phyloP scores from a whole-genome alignment of 2,797 vertebrate genomes.

The Neostethus bicornis region DNA sequence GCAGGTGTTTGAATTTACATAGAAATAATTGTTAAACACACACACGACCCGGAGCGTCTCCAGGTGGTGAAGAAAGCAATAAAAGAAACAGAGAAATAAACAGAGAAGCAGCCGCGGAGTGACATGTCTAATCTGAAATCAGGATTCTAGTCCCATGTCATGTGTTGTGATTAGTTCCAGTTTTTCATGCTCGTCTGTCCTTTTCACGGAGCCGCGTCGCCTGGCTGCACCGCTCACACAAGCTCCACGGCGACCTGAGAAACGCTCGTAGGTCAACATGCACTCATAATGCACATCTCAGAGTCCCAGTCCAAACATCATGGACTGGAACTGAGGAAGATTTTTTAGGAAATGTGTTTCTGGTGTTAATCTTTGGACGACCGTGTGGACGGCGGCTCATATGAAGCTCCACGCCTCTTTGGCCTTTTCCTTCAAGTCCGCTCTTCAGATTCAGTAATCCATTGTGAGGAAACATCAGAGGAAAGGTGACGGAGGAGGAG shows the following conservation, averaged over 20 bases:
- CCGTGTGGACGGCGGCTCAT: constrained; percentile 28
- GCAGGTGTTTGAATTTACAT: neutral
- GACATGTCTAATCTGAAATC: constrained; percentile 72
- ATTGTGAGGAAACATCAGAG: constrained; percentile 84
- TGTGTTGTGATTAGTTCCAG: constrained; percentile 72
- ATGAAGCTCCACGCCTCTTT: constrained; percentile 47
- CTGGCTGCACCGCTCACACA: constrained; percentile 42
- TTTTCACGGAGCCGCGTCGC: constrained; percentile 50
- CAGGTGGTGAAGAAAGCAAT: constrained; percentile 18
- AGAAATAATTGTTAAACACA: neutral
- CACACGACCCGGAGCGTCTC: constrained; percentile 1
- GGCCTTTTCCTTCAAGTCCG: constrained; percentile 80
- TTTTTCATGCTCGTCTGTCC: constrained; percentile 60
- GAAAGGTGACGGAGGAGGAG: constrained; percentile 43
- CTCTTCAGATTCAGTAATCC: constrained; percentile 88
- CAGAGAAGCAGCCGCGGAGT: neutral
- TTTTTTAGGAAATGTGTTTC: constrained; percentile 62
- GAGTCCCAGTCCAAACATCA: constrained; percentile 19
- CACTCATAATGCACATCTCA: constrained; percentile 1
- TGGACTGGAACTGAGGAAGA: constrained; percentile 45
- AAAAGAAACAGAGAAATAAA: constrained; percentile 4
- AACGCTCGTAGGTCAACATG: constrained; percentile 40
- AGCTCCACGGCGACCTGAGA: constrained; percentile 21
- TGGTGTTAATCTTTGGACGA: constrained; percentile 21
- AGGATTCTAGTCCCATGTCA: constrained; percentile 64